phyloP scores from a whole-genome alignment of 35 echinoderm and acorn worm species.

The Holothuria glaberrima region DNA sequence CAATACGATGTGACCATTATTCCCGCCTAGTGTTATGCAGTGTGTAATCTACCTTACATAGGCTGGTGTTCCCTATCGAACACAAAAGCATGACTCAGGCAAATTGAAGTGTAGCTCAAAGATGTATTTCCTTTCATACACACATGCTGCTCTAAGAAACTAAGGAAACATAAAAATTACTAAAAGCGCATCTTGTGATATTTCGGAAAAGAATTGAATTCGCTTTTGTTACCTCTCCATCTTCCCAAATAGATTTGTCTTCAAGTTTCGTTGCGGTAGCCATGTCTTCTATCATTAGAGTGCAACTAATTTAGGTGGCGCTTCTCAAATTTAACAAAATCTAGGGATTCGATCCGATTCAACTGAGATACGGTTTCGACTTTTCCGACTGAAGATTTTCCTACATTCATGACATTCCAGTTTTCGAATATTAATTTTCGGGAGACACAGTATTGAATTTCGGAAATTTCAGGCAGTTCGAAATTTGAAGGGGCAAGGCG shows the following conservation, averaged over 20 bases:
- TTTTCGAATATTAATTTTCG: too few species aligned
- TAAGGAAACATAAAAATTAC: background rate
- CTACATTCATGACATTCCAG: too few species aligned
- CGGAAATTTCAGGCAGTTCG: too few species aligned
- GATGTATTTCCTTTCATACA: background rate
- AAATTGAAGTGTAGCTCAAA: background rate
- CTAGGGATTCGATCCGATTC: too few species aligned
- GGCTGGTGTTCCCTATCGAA: background rate
- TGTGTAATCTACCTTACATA: background rate
- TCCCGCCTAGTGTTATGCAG: too few species aligned
- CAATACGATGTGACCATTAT: too few species aligned
- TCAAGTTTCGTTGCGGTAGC: conserved; percentile 78
- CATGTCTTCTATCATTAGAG: conserved; percentile 43
- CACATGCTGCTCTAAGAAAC: background rate
- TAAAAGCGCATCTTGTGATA: background rate
- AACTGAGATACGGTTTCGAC: too few species aligned
- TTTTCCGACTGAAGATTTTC: too few species aligned
- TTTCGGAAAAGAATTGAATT: background rate
- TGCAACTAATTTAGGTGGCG: too few species aligned
- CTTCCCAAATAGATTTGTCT: conserved; percentile 99
- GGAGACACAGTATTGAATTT: too few species aligned
- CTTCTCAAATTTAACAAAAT: too few species aligned
- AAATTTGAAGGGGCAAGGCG: too few species aligned
- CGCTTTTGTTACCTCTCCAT: conserved; percentile 84
- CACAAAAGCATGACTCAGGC: conserved; percentile 10